Percentiles rank a stretch among this genome's conserved stretches.
Evolutionary conservation across 2,113 vertebrate species (phyloP).

Genomic region (Coturnix japonica): DNA sequence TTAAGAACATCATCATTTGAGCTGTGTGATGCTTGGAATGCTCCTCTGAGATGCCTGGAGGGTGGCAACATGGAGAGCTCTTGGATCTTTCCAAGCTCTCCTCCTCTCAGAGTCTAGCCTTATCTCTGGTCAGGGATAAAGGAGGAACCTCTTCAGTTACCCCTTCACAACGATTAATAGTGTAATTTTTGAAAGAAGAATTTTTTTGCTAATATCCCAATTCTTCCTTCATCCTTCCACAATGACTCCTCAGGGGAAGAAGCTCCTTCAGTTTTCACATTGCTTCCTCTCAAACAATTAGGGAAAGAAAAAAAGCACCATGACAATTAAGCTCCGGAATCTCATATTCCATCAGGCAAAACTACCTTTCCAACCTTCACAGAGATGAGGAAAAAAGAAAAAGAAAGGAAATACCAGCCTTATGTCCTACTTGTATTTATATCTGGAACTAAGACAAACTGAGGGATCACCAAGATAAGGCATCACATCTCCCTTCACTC

Average conservation of each 20-base stretch:
- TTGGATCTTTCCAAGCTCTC: background rate
- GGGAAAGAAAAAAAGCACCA: background rate
- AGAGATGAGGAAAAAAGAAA: background rate
- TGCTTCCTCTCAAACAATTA: background rate
- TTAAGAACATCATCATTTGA: background rate
- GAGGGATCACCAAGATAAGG: background rate
- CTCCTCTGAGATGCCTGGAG: background rate
- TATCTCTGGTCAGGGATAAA: background rate
- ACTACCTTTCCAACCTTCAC: background rate
- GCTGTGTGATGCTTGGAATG: background rate
- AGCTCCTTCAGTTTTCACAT: background rate
- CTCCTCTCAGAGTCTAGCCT: background rate
- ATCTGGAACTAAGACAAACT: background rate
- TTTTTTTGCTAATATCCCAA: background rate
- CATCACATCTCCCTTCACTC: background rate
- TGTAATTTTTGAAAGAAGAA: background rate
- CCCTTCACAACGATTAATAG: background rate
- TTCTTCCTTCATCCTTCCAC: background rate
- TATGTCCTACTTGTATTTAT: background rate
- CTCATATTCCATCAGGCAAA: background rate
- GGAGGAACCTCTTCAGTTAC: background rate
- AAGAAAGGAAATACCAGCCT: background rate
- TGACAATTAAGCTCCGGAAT: background rate
- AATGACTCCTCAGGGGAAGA: background rate
- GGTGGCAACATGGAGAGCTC: background rate